Evolutionary conservation across 2,113 vertebrate genomes (phyloP), one percentile per base, ranked within the genome.

Genomic region (Anser cygnoides): DNA sequence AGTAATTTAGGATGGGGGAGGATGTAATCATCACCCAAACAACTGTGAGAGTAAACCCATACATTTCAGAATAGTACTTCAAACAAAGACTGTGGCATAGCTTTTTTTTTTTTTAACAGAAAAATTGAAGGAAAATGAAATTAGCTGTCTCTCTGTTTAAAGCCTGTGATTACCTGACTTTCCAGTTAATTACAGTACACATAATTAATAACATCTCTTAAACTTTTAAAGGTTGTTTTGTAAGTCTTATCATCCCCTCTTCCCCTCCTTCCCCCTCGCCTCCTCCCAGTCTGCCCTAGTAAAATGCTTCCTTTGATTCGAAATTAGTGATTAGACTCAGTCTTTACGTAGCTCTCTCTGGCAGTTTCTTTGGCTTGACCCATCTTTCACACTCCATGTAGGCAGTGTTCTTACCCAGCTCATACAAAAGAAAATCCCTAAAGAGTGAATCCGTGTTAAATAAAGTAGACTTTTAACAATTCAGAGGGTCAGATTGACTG

Each of bases 291-390:
- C 29, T 77, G 87, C 10, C 19, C 13, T 31, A 50, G 46, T 91
- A 33, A 93, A 73, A 88, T 67, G 67, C 41, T 91, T 25, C 63
- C 26, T 93, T 92, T 91, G 82, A 86, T 88, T 93, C 59, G 73
- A 33, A 90, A 33, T 67, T 25, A 85, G 28, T 77, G 59, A 63
- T 57, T 87, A 87, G 75, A 43, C 55, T 85, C n/a, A 41, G 70
- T 29, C 74, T 92, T 85, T 70, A n/a, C 80, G 41, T 71, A 35
- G 39, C 44, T 85, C 54, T 87, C 37, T 87, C 37, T 74, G 50
- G 63, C 46, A 63, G 1, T 91, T 79, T 70, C 85, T 84, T 78
- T 66, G 82, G 31, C 67, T 84, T 95, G 89, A 87, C 73, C 76
- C 73, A 20, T 84, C 80, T 87, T 91, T 92, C 39, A 78, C 58